Percentiles rank a stretch among this genome's conserved stretches.
Evolutionary conservation across 2,888 invertebrate species (phyloP).

Genomic region (Halictus ligatus): DNA sequence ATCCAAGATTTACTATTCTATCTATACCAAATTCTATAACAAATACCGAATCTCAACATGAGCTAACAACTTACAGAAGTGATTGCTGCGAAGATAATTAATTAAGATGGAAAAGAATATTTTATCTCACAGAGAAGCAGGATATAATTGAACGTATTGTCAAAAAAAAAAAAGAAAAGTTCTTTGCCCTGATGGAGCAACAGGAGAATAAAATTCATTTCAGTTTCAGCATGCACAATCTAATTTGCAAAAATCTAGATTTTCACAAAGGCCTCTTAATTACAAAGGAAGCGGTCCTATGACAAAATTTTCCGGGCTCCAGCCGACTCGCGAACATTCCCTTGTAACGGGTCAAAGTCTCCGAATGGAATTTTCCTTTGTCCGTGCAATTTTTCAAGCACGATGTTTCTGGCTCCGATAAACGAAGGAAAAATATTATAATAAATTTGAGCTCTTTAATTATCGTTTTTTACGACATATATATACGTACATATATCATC

Average conservation of each 20-base stretch:
- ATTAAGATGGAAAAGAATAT: background rate
- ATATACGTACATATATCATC: background rate
- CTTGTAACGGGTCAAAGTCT: background rate
- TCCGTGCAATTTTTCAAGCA: background rate
- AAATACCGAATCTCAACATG: too few relatives aligned
- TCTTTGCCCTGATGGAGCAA: background rate
- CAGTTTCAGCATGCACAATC: background rate
- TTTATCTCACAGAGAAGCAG: background rate
- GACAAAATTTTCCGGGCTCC: background rate
- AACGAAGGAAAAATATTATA: background rate
- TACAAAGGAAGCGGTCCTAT: background rate
- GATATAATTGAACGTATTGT: background rate
- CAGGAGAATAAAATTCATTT: background rate
- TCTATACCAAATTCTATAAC: background rate
- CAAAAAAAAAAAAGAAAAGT: background rate
- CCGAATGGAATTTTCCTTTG: background rate
- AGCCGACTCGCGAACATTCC: background rate
- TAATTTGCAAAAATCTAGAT: background rate
- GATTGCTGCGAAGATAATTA: background rate
- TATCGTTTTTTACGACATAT: background rate
- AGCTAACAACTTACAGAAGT: background rate
- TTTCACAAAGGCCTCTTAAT: constrained; percentile 2
- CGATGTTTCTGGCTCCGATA: background rate
- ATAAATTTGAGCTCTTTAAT: background rate
- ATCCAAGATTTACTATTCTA: background rate